These are phyloP conservation scores for Phrynocephalus vlangalii DNA, from an alignment of 2,797 vertebrate genomes.

Conservation along the genomic window DNA sequence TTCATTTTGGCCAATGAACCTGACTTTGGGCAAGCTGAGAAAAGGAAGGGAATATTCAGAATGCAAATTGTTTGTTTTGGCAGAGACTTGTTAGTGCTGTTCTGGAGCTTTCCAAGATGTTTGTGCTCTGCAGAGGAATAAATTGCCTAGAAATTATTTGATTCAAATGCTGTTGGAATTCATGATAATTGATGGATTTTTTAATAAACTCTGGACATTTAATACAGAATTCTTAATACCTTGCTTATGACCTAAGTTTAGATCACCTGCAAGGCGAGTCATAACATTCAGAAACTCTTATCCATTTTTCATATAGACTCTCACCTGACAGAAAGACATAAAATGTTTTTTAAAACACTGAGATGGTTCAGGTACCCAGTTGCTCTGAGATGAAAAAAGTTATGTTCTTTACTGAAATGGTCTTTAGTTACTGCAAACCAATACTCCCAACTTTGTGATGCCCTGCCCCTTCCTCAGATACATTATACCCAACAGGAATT, in stretches of 20 bases:
- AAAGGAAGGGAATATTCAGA: not conserved
- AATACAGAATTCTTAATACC: not conserved
- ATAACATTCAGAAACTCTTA: not conserved
- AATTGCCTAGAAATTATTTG: constrained; percentile 8
- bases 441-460: too few species aligned
- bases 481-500: too few species aligned
- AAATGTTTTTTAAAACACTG: not conserved
- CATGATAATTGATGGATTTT: not conserved
- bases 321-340: not conserved
- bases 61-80: rapidly evolving
- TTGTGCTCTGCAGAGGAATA: not conserved
- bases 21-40: not conserved
- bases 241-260: not conserved
- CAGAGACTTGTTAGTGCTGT: not conserved
- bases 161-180: not conserved
- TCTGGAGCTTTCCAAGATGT: not conserved
- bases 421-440: not conserved
- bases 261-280: not conserved
- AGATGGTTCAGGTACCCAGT: not conserved
- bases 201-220: not conserved
- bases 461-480: too few species aligned
- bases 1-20: not conserved
- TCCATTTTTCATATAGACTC: not conserved
- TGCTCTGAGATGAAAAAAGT: not conserved
- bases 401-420: not conserved